Evolutionary conservation across 2,888 invertebrate species (phyloP), one percentile per base, ranked within the genome.

Genomic region (Volucella bombylans): DNA sequence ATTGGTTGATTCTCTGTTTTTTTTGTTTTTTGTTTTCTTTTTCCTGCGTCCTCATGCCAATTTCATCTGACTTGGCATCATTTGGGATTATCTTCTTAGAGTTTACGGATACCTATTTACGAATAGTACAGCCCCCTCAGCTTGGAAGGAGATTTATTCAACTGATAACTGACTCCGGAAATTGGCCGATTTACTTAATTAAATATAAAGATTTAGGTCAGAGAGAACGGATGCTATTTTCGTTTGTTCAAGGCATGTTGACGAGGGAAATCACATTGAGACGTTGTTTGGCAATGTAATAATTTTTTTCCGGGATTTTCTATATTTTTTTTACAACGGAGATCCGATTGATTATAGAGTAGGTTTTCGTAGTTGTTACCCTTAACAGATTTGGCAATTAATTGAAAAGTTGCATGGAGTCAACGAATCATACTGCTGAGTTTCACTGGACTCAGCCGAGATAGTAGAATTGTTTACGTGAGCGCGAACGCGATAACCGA

Each of bases 181-280:
- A 78, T 78, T 78, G 78, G 55, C 43, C 78, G 64, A 71, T 71
- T 78, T 50, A 78, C 57, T 78, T 78, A 78, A 78, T 78, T 71
- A 78, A 78, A 78, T 78, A 64, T 78, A 50, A 31, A 57, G 78
- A 78, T 78, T 78, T 78, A 64, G 69, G 69, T 78, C 69, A 52
- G 43, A 65, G 31, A n/a, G 14, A 49, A 31, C 11, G 31, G 15
- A 50, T 50, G 12, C n/a, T 43, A 11, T 49, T 55, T 39, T 68
- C n/a, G 18, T 52, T 45, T 52, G 10, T 52, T 52, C 18, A n/a
- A 18, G 41, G 12, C 52, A 41, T 59, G 31, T 69, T 69, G 31
- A 54, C 65, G 45, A 69, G 12, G n/a, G 14, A 18, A 8, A 31
- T 6, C 31, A 31, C 31, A 31, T 31, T 31, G 31, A 31, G 6